Evolutionary conservation across 2,888 invertebrate species (phyloP).

Genomic region (Torymus tubicola): DNA sequence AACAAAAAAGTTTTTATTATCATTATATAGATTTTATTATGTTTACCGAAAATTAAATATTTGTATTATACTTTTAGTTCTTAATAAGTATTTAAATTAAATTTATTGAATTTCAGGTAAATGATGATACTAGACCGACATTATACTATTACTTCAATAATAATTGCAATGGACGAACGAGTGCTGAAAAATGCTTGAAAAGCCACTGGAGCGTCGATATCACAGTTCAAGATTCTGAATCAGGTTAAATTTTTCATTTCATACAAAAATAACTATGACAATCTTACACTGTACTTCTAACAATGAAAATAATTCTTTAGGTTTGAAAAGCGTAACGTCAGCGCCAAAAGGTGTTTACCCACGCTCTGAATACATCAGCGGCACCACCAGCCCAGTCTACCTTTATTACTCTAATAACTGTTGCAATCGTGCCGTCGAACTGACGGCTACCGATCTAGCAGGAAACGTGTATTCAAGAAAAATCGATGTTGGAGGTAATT

Average conservation of each 20-base stretch:
- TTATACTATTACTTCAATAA: conserved; percentile 82
- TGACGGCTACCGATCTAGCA: conserved; percentile 83
- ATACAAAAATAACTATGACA: neutral
- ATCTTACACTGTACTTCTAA: neutral
- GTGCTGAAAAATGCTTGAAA: conserved; percentile 80
- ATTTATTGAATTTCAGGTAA: conserved; percentile 18
- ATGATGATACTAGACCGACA: conserved; percentile 80
- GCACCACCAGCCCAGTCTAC: conserved; percentile 82
- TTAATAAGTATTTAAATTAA: too few species aligned
- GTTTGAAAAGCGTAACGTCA: conserved; percentile 70
- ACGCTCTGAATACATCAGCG: conserved; percentile 81
- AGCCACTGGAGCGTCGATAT: conserved; percentile 85
- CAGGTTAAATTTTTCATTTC: conserved; percentile 57
- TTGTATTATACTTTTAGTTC: too few species aligned
- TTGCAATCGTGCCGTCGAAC: conserved; percentile 83
- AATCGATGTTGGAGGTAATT: conserved; percentile 80
- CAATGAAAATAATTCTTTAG: conserved; percentile 59
- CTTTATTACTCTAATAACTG: conserved; percentile 85
- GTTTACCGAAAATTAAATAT: too few species aligned
- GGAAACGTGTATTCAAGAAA: conserved; percentile 82
- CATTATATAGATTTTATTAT: too few species aligned
- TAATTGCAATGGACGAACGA: conserved; percentile 80
- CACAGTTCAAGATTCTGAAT: conserved; percentile 80
- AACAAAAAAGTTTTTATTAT: conserved; percentile 74
- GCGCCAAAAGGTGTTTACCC: conserved; percentile 79